These are phyloP conservation scores for Ancistrus triradiatus DNA, from an alignment of 2,113 vertebrate genomes.

Conservation along the genomic window DNA sequence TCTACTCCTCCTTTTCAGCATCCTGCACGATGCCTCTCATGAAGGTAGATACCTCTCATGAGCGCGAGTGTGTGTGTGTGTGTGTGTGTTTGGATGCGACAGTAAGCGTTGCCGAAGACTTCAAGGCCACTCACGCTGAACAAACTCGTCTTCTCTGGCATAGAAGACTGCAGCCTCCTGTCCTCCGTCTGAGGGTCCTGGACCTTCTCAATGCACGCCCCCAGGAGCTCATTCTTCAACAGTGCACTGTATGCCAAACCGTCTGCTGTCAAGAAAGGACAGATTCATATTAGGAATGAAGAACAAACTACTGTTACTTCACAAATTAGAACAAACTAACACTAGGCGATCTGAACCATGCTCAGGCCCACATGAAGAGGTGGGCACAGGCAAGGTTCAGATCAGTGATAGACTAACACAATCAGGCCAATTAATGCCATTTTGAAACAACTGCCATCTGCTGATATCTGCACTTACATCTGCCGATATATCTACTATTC, in stretches of 20 bases:
- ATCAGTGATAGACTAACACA: no score
- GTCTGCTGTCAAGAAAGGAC: constrained; percentile 60
- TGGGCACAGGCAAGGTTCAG: no score
- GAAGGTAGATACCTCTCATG: not conserved
- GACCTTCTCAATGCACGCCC: constrained; percentile 95
- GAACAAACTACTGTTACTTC: not conserved
- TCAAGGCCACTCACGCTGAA: constrained; percentile 77
- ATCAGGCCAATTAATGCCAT: no score
- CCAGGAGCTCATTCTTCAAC: constrained; percentile 92
- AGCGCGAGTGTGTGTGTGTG: not conserved
- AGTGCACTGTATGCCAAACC: constrained; percentile 93
- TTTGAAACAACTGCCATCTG: no score
- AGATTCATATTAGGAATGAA: not conserved
- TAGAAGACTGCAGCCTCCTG: constrained; percentile 86
- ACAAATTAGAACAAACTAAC: no score
- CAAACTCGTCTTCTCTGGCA: constrained; percentile 88
- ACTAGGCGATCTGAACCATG: no score
- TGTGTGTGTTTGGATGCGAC: not conserved
- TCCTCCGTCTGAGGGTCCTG: constrained; percentile 97
- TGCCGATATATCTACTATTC: no score
- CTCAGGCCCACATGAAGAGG: no score
- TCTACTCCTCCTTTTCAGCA: constrained; percentile 6
- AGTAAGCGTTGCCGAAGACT: no score
- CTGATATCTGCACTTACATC: no score
- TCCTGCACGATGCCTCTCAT: not conserved